Conservation (phyloP, 2,888 invertebrate genomes). For the Alloscopus bannaensis region DNA sequence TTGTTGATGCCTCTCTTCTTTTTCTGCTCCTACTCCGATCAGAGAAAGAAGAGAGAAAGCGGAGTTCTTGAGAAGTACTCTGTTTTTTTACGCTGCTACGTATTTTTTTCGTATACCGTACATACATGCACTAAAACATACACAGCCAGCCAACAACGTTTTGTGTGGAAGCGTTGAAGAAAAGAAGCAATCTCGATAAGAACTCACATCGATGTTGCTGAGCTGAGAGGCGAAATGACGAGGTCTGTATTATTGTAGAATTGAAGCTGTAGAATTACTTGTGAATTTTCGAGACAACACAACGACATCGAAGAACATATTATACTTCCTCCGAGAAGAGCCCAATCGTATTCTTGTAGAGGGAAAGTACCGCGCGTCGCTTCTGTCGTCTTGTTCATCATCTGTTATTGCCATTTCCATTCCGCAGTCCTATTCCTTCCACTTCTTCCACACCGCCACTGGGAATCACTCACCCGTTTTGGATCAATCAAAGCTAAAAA, state of each 20-base stretch:
- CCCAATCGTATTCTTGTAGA: neutral
- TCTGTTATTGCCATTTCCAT: slow-evolving; percentile 54
- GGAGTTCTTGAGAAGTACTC: no score
- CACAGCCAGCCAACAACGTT: no score
- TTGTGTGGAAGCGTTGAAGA: slow-evolving; percentile 23
- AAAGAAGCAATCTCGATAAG: slow-evolving; percentile 42
- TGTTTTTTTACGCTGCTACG: no score
- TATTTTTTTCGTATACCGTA: no score
- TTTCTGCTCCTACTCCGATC: slow-evolving; percentile 21
- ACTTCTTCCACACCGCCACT: no score
- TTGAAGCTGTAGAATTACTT: slow-evolving; percentile 27
- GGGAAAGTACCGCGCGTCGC: neutral
- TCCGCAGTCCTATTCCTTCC: slow-evolving; percentile 4
- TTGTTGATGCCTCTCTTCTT: neutral
- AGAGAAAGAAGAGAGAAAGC: no score
- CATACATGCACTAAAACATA: no score
- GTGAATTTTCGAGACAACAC: slow-evolving; percentile 34
- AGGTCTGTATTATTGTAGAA: slow-evolving; percentile 29
- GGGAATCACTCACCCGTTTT: slow-evolving; percentile 54
- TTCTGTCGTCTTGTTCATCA: slow-evolving; percentile 27
- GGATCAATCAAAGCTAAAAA: slow-evolving; percentile 57
- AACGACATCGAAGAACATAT: no score
- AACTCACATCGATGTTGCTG: slow-evolving; percentile 27
- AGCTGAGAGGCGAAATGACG: slow-evolving; percentile 41
- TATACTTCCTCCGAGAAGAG: no score